These are phyloP conservation scores for Calcarius lapponicus DNA, from an alignment of 2,797 vertebrate genomes.

Conservation along the genomic window DNA sequence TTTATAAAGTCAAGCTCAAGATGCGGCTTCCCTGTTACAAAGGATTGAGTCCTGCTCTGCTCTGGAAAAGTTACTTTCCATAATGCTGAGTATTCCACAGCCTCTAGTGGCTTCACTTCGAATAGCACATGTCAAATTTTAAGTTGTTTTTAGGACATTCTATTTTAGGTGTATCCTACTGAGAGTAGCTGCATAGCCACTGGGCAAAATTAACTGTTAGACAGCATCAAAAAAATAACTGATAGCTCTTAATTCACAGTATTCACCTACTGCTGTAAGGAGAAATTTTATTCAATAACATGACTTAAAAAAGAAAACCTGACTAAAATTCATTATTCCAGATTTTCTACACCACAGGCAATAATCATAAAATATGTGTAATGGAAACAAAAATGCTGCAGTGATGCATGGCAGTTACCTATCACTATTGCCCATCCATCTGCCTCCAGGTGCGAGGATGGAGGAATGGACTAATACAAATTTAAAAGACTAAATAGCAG, in stretches of 20 bases:
- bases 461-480: not conserved
- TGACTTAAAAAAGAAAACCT: not conserved
- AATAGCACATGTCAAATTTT: not conserved
- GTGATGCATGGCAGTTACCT: not conserved
- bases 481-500: not conserved
- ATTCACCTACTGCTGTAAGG: not conserved
- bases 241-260: not conserved
- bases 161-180: not conserved
- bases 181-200: not conserved
- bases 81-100: conserved; percentile 8
- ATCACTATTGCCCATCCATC: not conserved
- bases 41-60: not conserved
- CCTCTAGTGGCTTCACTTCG: conserved; percentile 66
- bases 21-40: not conserved
- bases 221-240: not conserved
- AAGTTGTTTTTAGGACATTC: not conserved
- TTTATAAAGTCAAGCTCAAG: not conserved
- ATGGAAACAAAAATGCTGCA: not conserved
- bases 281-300: not conserved
- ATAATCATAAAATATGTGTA: not conserved
- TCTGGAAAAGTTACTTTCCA: not conserved
- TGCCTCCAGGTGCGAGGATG: not conserved
- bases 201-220: not conserved
- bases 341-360: not conserved
- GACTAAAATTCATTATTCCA: not conserved